Conservation (phyloP, 2,113 vertebrate species). For the Rhagologus leucostigma region DNA sequence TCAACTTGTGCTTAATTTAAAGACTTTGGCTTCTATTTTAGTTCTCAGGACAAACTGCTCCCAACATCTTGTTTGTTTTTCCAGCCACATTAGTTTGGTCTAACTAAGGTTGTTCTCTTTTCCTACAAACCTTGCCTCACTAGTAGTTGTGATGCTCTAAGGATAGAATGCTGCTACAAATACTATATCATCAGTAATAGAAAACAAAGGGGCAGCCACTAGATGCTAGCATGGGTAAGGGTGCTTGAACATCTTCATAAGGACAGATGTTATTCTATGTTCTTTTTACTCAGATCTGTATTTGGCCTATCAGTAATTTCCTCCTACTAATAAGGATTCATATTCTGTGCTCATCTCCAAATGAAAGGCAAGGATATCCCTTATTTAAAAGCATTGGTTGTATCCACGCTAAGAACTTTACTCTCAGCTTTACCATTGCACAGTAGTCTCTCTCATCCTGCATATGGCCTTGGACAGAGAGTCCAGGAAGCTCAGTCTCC, state of each 20-base stretch:
- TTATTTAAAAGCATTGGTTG: background rate
- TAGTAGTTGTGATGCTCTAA: background rate
- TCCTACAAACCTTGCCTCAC: background rate
- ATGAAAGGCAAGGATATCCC: background rate
- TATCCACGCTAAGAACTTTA: background rate
- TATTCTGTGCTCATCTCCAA: background rate
- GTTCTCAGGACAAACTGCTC: background rate
- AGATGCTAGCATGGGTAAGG: background rate
- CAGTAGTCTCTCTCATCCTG: background rate
- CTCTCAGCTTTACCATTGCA: background rate
- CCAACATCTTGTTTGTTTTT: background rate
- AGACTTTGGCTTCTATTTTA: background rate
- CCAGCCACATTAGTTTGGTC: background rate
- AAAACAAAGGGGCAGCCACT: background rate
- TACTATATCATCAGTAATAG: fast-evolving
- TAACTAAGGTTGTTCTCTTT: background rate
- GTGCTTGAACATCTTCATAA: background rate
- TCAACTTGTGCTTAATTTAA: background rate
- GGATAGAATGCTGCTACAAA: background rate
- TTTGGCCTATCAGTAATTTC: background rate
- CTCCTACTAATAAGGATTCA: background rate
- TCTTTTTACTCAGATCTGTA: background rate
- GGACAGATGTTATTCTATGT: background rate
- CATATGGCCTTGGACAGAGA: background rate
- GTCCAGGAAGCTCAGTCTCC: background rate